A percentile compares a stretch with the other conserved stretches of the same genome.
Conservation (phyloP, 2,888 invertebrate genomes). For the Prostheceraeus crozeri region DNA sequence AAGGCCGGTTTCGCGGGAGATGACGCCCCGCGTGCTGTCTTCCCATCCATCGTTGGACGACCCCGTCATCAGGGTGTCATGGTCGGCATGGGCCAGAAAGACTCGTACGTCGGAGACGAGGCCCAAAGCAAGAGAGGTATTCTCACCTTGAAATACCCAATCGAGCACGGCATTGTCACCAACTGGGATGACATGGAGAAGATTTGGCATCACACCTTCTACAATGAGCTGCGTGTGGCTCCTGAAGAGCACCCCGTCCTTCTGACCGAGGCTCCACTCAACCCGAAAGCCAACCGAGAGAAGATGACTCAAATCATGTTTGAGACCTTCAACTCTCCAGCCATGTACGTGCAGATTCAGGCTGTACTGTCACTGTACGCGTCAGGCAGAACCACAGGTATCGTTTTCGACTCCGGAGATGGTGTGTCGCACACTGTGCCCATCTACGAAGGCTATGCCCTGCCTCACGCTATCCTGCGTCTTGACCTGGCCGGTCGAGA, state of each 20-base stretch:
- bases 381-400: constrained; percentile 83
- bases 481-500: constrained; percentile 61
- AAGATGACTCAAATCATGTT: constrained; percentile 70
- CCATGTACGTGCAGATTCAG: constrained; percentile 86
- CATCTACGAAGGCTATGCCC: constrained; percentile 71
- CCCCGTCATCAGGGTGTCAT: constrained; percentile 67
- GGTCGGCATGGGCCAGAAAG: constrained; percentile 97
- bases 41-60: too few relatives aligned
- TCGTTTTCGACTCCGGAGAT: constrained; percentile 81
- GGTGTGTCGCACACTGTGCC: constrained; percentile 86
- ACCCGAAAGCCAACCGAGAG: constrained; percentile 85
- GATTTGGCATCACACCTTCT: constrained; percentile 59
- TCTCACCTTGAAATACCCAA: constrained; percentile 60
- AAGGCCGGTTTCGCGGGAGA: too few relatives aligned
- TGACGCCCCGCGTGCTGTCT: too few relatives aligned
- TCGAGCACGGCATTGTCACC: constrained; percentile 61
- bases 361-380: constrained; percentile 82
- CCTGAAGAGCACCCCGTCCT: constrained; percentile 77
- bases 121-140: constrained; percentile 73
- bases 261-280: constrained; percentile 75
- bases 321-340: constrained; percentile 65
- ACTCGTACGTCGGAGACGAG: constrained; percentile 89
- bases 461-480: constrained; percentile 60
- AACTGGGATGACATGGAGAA: constrained; percentile 61
- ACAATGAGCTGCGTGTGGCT: constrained; percentile 58